Evolutionary conservation across 2,888 invertebrate species (phyloP).

Genomic region (Venusia cambrica): DNA sequence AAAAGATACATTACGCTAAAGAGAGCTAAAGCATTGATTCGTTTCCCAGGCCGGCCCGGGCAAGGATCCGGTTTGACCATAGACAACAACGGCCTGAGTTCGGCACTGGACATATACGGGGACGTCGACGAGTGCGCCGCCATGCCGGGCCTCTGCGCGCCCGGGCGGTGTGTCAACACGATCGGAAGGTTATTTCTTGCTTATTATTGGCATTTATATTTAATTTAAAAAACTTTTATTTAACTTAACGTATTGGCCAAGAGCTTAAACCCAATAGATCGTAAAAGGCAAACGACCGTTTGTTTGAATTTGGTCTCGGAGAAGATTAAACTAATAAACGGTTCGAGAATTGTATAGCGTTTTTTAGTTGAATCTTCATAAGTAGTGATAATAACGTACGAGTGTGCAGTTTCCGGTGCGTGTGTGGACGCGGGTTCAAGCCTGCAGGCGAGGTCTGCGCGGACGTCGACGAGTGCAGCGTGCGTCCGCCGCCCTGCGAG

Average conservation of each 20-base stretch:
- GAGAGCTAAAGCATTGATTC: too few species aligned
- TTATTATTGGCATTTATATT: too few species aligned
- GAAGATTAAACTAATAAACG: too few species aligned
- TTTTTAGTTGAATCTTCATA: too few species aligned
- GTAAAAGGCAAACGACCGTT: too few species aligned
- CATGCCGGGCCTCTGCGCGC: slow-evolving; percentile 88
- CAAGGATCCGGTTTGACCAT: too few species aligned
- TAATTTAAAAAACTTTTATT: too few species aligned
- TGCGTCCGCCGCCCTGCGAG: slow-evolving; percentile 87
- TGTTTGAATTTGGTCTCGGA: too few species aligned
- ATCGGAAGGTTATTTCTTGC: slow-evolving; percentile 86
- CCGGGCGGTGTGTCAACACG: slow-evolving; percentile 91
- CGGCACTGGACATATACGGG: slow-evolving; percentile 47
- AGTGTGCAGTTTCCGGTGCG: slow-evolving; percentile 84
- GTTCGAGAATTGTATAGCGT: too few species aligned
- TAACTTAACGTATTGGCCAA: too few species aligned
- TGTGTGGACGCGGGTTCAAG: slow-evolving; percentile 89
- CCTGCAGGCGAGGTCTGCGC: slow-evolving; percentile 85
- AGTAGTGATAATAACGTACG: not conserved
- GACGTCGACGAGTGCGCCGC: slow-evolving; percentile 93
- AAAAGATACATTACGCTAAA: too few species aligned
- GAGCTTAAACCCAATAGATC: too few species aligned
- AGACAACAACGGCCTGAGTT: slow-evolving; percentile 28
- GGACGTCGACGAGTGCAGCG: slow-evolving; percentile 90
- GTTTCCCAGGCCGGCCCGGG: slow-evolving; percentile 89